Evolutionary conservation across 2,113 vertebrate genomes (phyloP), one percentile per base, ranked within the genome.

Genomic region (Bolborhynchus lineola): DNA sequence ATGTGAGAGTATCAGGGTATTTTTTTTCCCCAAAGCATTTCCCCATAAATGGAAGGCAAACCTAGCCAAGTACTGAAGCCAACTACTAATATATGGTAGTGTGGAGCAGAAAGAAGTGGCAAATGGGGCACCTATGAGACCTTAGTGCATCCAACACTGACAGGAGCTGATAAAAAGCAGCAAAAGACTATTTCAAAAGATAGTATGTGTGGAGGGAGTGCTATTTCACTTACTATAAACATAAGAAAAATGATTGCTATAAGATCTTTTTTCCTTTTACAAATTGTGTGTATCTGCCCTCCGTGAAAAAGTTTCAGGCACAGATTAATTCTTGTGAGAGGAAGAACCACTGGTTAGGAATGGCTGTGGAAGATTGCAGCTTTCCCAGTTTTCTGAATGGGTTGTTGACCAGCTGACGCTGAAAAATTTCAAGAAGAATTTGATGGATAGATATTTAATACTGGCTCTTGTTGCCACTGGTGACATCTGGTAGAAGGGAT

Each of bases 401-500:
- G 26, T 39, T 82, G 62, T 75, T 95, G 69, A 68, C 81, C 95
- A 97, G 93, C 95, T 97, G 95, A 77, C 52, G 8, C 89, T 89
- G 81, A 95, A 62, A 90, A 80, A 91, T 74, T 72, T 80, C 49
- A n/a, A 44, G 67, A 95, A 86, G 92, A 87, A 96, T 97, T 91
- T 91, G 74, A 65, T 85, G 70, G 82, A 62, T 53, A 86, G 96
- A 94, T 88, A 97, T 94, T 94, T 88, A 92, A 96, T 94, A 92
- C 87, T 10, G 2, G 18, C 82, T 85, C 82, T 87, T 90, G 86
- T 89, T 88, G 86, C 74, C 70, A 49, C 75, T 80, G 53, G 67
- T 88, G 96, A 92, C 96, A 96, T 92, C 65, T 95, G 96, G 74
- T 81, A 93, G 93, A 80, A 87, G 75, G 87, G 37, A 64, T 76